Base-by-base conservation (phyloP, 1,140 invertebrate species). In the Brachionus asplanchnoidis region DNA sequence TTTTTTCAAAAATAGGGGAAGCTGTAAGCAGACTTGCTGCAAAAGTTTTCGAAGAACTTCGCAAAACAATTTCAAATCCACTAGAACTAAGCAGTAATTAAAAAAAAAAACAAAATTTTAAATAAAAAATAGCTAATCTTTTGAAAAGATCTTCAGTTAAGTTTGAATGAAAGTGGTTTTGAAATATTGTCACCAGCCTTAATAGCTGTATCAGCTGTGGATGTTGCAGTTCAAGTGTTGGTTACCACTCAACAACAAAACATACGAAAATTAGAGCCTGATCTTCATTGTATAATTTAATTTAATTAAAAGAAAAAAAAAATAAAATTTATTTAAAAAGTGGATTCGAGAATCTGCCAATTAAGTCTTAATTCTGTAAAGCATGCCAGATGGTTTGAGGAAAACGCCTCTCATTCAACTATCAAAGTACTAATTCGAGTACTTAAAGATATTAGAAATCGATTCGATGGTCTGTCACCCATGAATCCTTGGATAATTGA, bases 401-500 rank as follows among this genome's bases (percentile, higher is more conserved):
- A 99, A 90, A 97, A 97, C 89, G 96, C 95, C 6, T 95, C 95
- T 88, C 96, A 98, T 90, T 97, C 97, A 75, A 89, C 88, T 40
- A 96, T 99, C 73, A 98, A 98, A 92, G 95, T 97, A 12, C 90
- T 99, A 0, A 97, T 99, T 86, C 92, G 97, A 12, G 91, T 99
- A 20, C 90, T 99, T 1, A 93, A 95, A 86, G 97, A 99, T 90
- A 91, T 99, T 85, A 93, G 94, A 86, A 93, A 92, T 65, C 92
- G 97, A 79, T 97, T 96, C 90, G 92, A 95, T 86, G 95, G 96
- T 3, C 93, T 99, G 60, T 92, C 95, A 84, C 93, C 95, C 2
- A 90, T 99, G 0, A 95, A 94, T 9, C 95, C 97, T 1, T 99
- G 97, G 97, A 96, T 98, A 93, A 91, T 99, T 28, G 97, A 99